Evolutionary conservation across 2,888 invertebrate genomes (phyloP), one percentile per base, ranked within the genome.

Genomic region (Lepidonotus clava): DNA sequence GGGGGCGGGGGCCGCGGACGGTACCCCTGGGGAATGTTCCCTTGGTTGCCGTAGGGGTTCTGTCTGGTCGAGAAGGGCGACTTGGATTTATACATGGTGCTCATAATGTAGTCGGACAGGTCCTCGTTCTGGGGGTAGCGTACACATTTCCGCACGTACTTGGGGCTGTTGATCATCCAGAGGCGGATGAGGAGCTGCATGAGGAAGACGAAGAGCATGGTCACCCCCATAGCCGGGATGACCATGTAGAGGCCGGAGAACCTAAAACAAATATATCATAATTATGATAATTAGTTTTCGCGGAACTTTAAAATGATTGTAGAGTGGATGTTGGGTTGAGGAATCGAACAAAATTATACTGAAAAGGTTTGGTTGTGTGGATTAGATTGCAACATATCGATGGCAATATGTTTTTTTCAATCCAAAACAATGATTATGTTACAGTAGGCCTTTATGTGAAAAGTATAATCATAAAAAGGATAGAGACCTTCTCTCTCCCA

Each of bases 131-230:
- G 71, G 1, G 71, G 71, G 71, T 36, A 71, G 1, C 71, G 2
- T 21, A 71, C 71, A n/a, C 5, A 36, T n/a, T 71, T 71, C 4
- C 71, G 71, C 14, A 71, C 71, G 36, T 71, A 71, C 11, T 6
- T 14, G 0, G 71, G 71, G 1, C 4, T 36, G 71, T 71, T 71
- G 14, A 38, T 38, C 71, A 71, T 71, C 71, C 71, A 71, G 21
- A 71, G 34, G 34, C 71, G 71, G 38, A 71, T 71, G 6, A 71
- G 34, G 71, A 71, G 38, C 71, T 71, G 71, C 71, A 71, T 71
- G 71, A 71, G 34, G 71, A 71, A 71, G 71, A 71, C 71, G 71
- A 71, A 71, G 11, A 71, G 71, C 71, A 71, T 71, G 71, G 38
- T 38, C 21, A 71, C 38, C 36, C 36, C 71, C 38, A 71, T 34